These are phyloP conservation scores for Drosophila fulvimacula DNA, from an alignment of 2,888 invertebrate genomes.

Conservation along the genomic window DNA sequence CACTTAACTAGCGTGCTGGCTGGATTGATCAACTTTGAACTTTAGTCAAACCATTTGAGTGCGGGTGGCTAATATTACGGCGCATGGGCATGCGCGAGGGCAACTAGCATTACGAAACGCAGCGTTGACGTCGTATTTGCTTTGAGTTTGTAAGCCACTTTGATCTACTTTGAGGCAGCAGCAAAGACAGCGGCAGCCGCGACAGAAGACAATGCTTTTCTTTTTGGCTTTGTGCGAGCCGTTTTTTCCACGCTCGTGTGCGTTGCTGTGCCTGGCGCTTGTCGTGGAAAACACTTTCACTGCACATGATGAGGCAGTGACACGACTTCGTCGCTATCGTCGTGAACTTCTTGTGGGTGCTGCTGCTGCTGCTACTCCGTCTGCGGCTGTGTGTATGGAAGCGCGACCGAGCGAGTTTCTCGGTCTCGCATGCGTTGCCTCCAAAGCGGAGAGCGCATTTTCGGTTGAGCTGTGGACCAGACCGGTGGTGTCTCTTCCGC, in stretches of 20 bases:
- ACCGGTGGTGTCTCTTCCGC: conserved; percentile 58
- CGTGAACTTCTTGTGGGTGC: conserved; percentile 54
- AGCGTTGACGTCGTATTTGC: conserved; percentile 56
- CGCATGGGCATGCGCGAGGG: conserved; percentile 69
- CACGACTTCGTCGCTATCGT: conserved; percentile 57
- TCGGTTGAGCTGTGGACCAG: conserved; percentile 56
- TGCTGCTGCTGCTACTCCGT: conserved; percentile 23
- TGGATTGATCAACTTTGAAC: conserved; percentile 75
- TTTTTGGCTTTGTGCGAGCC: conserved; percentile 50
- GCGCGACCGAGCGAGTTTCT: conserved; percentile 73
- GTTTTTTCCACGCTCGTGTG: conserved; percentile 72
- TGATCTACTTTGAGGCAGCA: conserved; percentile 68
- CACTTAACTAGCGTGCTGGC: conserved; percentile 13
- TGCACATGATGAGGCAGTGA: conserved; percentile 78
- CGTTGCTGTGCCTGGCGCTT: conserved; percentile 64
- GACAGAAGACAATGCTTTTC: conserved; percentile 76
- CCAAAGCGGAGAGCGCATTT: conserved; percentile 59
- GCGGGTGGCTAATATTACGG: conserved; percentile 49
- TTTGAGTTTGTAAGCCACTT: conserved; percentile 47
- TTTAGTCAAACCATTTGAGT: conserved; percentile 45
- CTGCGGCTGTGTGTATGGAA: conserved; percentile 65
- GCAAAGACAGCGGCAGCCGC: conserved; percentile 41
- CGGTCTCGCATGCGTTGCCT: conserved; percentile 61
- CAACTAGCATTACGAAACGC: conserved; percentile 68
- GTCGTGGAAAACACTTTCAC: conserved; percentile 84